Conservation (phyloP, 2,888 invertebrate species). For the Poecilobothrus nobilitatus region DNA sequence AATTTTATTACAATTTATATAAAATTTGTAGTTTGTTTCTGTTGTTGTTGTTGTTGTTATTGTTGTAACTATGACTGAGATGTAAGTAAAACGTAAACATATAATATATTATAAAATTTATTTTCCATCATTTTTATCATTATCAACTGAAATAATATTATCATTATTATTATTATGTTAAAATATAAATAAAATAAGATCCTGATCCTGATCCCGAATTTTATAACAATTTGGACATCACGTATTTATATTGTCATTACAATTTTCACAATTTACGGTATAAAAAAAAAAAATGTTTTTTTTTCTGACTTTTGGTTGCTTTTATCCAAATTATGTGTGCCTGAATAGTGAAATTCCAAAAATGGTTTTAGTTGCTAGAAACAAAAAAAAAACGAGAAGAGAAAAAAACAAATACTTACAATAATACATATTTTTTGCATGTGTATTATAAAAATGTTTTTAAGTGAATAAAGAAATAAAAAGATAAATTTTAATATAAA, state of each 20-base stretch:
- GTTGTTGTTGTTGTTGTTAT: too few species aligned
- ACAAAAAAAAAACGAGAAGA: neutral
- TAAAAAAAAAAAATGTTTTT: too few species aligned
- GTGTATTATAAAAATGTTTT: neutral
- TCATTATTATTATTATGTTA: too few species aligned
- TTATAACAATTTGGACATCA: neutral
- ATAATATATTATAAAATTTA: too few species aligned
- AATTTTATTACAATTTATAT: neutral
- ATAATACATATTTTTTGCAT: neutral
- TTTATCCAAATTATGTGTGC: neutral
- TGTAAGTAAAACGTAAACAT: too few species aligned
- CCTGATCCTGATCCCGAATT: too few species aligned
- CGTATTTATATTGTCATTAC: conserved; percentile 4
- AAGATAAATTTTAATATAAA: neutral
- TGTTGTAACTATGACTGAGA: too few species aligned
- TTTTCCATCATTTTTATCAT: neutral
- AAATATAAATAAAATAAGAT: too few species aligned
- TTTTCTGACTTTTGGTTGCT: neutral
- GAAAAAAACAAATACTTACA: too few species aligned
- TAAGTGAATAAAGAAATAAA: neutral
- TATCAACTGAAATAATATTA: neutral
- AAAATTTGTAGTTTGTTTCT: too few species aligned
- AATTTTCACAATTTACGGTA: neutral
- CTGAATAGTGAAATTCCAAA: neutral
- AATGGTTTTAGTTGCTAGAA: neutral